Conservation (phyloP, 2,888 invertebrate genomes). For the Crocallis elinguaria region DNA sequence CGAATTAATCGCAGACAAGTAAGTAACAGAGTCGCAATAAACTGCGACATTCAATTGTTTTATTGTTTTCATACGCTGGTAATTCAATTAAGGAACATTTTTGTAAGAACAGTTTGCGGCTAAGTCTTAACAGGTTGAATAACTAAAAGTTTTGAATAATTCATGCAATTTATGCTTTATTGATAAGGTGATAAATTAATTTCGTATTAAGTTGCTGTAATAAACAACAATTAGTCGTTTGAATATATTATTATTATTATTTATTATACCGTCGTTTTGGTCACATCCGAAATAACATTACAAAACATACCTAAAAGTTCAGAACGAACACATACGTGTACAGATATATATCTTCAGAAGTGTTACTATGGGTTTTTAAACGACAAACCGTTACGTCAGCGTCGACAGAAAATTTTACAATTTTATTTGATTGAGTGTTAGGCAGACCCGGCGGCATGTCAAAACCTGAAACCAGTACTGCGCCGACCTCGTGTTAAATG, state of each 20-base stretch:
- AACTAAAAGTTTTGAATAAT: conserved; percentile 23
- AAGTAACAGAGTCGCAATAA: conserved; percentile 38
- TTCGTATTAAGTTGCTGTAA: not conserved
- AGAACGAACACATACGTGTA: too few relatives aligned
- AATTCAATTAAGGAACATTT: not conserved
- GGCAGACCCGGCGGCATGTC: too few relatives aligned
- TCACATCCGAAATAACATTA: too few relatives aligned
- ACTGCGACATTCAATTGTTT: conserved; percentile 28
- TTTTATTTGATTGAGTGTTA: too few relatives aligned
- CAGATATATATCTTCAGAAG: too few relatives aligned
- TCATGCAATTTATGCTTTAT: not conserved
- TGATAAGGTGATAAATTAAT: not conserved
- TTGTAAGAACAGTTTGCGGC: conserved; percentile 12
- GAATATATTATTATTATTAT: not conserved
- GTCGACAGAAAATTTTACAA: too few relatives aligned
- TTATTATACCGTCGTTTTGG: too few relatives aligned
- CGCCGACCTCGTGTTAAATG: too few relatives aligned
- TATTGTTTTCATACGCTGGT: conserved; percentile 27
- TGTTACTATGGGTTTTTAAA: too few relatives aligned
- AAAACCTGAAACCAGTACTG: too few relatives aligned
- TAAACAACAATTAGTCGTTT: not conserved
- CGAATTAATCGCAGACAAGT: conserved; percentile 48
- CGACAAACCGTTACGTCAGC: too few relatives aligned
- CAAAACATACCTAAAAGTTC: too few relatives aligned
- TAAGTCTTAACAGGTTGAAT: conserved; percentile 27